A percentile compares a stretch with the other conserved stretches of the same genome.
Conservation (phyloP, 2,888 invertebrate genomes). For the Torymus auratus region DNA sequence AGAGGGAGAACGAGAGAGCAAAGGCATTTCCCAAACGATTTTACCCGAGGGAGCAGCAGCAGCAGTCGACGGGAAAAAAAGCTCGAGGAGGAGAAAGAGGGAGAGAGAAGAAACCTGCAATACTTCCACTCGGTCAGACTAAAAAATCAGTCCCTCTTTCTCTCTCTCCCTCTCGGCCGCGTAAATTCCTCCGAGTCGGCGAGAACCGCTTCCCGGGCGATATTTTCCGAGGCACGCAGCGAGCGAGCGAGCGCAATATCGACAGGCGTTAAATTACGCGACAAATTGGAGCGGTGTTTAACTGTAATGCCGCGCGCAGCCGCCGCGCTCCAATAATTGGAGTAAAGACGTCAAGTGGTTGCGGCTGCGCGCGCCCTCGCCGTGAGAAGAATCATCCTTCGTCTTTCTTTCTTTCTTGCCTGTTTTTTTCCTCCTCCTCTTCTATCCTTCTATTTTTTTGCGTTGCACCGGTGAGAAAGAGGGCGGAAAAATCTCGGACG, state of each 20-base stretch:
- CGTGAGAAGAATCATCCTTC: not conserved
- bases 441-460: not conserved
- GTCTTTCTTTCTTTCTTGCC: not conserved
- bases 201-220: not conserved
- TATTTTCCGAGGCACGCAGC: constrained; percentile 11
- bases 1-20: no score
- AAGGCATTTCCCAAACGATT: constrained; percentile 4
- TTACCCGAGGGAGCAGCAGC: not conserved
- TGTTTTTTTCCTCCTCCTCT: not conserved
- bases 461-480: no score
- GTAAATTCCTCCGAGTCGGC: no score
- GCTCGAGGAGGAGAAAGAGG: not conserved
- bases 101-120: constrained; percentile 20
- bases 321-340: constrained; percentile 52
- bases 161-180: not conserved
- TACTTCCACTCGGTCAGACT: constrained; percentile 21
- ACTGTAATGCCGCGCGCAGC: constrained; percentile 60
- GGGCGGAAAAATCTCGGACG: no score
- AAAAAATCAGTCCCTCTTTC: not conserved
- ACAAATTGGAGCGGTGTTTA: constrained; percentile 57
- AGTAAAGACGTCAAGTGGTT: constrained; percentile 54
- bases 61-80: not conserved
- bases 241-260: constrained; percentile 51
- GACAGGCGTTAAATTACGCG: constrained; percentile 59
- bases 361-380: constrained; percentile 11